phyloP scores from a whole-genome alignment of 1,140 invertebrate species.

The Pseudoatta argentina region DNA sequence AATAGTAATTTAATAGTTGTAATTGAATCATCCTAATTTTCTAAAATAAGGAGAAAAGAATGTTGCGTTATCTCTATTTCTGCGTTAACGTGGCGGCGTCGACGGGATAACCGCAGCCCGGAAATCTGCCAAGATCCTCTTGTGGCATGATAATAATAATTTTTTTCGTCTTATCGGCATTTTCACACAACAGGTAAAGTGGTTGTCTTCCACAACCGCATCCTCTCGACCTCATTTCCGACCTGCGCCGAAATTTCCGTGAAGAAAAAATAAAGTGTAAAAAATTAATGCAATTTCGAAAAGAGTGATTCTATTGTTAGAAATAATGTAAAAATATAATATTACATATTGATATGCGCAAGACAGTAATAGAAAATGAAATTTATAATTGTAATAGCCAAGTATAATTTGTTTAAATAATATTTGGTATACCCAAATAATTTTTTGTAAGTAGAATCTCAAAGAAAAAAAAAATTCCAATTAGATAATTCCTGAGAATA shows the following conservation, averaged over 20 bases:
- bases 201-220: constrained; percentile 8
- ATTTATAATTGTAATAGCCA: neutral
- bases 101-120: constrained; percentile 40
- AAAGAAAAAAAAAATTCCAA: neutral
- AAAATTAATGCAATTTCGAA: neutral
- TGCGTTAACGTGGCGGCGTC: neutral
- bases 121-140: constrained; percentile 52
- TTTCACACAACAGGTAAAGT: constrained; percentile 36
- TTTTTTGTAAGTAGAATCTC: neutral
- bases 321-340: neutral
- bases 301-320: neutral
- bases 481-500: constrained; percentile 29
- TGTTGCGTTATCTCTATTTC: constrained; percentile 17
- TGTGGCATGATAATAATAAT: constrained; percentile 50
- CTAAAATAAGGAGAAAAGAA: neutral
- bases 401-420: neutral
- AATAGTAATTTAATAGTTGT: no score
- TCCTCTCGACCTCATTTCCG: neutral
- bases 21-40: neutral
- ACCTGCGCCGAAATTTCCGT: neutral
- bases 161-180: constrained; percentile 45
- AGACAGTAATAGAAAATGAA: neutral
- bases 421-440: neutral
- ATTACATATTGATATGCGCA: neutral
- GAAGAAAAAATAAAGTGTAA: neutral